Base-by-base conservation (phyloP, 2,113 vertebrate species). In the Semnornis frantzii region DNA sequence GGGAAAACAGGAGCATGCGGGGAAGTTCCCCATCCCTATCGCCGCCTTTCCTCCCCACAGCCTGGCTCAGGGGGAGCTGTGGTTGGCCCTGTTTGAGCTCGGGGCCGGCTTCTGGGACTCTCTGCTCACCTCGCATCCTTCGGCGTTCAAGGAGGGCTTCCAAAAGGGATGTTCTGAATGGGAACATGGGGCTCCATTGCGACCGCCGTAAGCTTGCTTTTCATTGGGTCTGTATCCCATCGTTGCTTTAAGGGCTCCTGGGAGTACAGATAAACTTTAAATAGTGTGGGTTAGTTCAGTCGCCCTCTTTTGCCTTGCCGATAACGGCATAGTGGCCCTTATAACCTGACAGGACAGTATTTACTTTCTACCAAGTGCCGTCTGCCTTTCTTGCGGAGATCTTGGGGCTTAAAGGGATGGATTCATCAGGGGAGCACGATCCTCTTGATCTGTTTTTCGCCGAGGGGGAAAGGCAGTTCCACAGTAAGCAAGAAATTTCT, bases 1-100 rank as follows among this genome's bases (percentile, higher is more conserved):
- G 9, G 57, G 28, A 59, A 3, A 14, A 19, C 10, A 20, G 13
- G 17, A 62, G 5, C 3, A 0, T 25, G 30, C 4, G 5, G 39
- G 11, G 58, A 25, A 14, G 11, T 2, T 1, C 4, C 4, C 1
- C 3, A 2, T 19, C 7, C 3, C 8, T 2, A 9, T 5, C 3
- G 7, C 37, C 3, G 39, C 28, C 13, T 4, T 15, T 20, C 9
- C 8, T 24, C 6, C 13, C 3, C 27, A 0, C 25, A 2, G 10
- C 25, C 24, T 18, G 65, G 15, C 18, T 5, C 1, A 9, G 37
- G 24, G 18, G 13, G 14, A 34, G 8, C 23, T 1, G 1, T 9
- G 16, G 5, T 44, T 15, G 15, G 44, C 21, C 4, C 5, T 31
- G 10, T 12, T 15, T 0, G 13, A 60, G 69, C 31, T 37, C 2